Conservation (phyloP, 2,888 invertebrate genomes). For the Xestia c-nigrum region DNA sequence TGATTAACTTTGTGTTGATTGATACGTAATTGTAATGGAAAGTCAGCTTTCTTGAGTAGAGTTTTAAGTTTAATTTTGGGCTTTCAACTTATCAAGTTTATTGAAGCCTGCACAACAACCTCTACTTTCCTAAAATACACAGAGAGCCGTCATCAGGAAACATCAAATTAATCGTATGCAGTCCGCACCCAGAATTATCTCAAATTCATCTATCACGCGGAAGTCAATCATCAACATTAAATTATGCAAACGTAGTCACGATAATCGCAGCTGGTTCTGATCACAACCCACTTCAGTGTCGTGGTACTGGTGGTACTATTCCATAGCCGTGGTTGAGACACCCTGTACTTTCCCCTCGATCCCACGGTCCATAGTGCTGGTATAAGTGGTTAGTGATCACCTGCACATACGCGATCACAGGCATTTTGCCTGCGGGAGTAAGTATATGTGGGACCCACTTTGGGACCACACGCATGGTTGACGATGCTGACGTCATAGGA, state of each 20-base stretch:
- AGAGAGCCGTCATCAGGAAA: background rate
- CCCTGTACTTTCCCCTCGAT: slow-evolving; percentile 69
- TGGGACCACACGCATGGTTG: slow-evolving; percentile 55
- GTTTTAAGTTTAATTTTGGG: background rate
- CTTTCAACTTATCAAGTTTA: background rate
- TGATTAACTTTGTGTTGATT: slow-evolving; percentile 32
- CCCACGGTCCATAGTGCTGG: slow-evolving; percentile 44
- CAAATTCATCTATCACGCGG: slow-evolving; percentile 28
- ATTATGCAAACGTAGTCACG: slow-evolving; percentile 39
- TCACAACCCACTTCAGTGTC: slow-evolving; percentile 23
- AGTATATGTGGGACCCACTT: slow-evolving; percentile 25
- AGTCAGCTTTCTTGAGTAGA: background rate
- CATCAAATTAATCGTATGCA: background rate
- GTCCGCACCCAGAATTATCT: background rate
- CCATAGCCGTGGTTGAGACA: slow-evolving; percentile 50
- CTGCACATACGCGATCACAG: slow-evolving; percentile 17
- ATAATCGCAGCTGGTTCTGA: slow-evolving; percentile 31
- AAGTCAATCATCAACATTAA: slow-evolving; percentile 24
- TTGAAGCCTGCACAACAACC: background rate
- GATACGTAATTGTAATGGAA: slow-evolving; percentile 11
- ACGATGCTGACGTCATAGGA: slow-evolving; percentile 1
- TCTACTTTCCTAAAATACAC: too few relatives aligned
- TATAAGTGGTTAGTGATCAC: slow-evolving; percentile 48
- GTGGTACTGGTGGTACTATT: slow-evolving; percentile 24
- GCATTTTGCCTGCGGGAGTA: slow-evolving; percentile 33